Conservation (phyloP, 2,797 vertebrate species). For the Sebastes minor region DNA sequence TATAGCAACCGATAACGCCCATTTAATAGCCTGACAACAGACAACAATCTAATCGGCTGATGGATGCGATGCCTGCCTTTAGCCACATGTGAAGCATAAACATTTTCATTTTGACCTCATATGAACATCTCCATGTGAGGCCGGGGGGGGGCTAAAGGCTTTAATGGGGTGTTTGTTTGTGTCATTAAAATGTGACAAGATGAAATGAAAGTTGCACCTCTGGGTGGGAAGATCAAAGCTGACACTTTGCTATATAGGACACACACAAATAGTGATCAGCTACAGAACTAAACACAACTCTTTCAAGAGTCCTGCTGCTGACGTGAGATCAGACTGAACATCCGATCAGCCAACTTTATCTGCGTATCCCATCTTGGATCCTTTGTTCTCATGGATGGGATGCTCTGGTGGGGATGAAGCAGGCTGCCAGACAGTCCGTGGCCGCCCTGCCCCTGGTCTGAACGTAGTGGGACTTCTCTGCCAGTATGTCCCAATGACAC, state of each 20-base stretch:
- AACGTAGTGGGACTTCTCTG: constrained; percentile 12
- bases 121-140: not conserved
- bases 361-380: not conserved
- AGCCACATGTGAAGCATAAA: not conserved
- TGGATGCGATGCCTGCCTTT: not conserved
- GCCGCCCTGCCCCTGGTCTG: not conserved
- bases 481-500: constrained; percentile 20
- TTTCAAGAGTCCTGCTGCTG: constrained; percentile 70
- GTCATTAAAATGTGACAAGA: constrained; percentile 58
- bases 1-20: accelerated
- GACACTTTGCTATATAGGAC: constrained; percentile 83
- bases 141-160: not conserved
- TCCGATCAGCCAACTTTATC: constrained; percentile 74
- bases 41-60: no score
- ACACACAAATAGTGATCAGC: constrained; percentile 85
- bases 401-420: not conserved
- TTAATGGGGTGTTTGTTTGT: constrained; percentile 29
- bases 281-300: constrained; percentile 87
- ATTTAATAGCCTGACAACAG: no score
- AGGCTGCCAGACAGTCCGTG: constrained; percentile 1
- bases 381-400: constrained; percentile 11
- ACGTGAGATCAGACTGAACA: constrained; percentile 7
- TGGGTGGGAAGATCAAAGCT: constrained; percentile 83
- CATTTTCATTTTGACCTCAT: not conserved
- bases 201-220: constrained; percentile 73